Evolutionary conservation across 2,797 vertebrate species (phyloP).

Genomic region (Limnodromus scolopaceus): DNA sequence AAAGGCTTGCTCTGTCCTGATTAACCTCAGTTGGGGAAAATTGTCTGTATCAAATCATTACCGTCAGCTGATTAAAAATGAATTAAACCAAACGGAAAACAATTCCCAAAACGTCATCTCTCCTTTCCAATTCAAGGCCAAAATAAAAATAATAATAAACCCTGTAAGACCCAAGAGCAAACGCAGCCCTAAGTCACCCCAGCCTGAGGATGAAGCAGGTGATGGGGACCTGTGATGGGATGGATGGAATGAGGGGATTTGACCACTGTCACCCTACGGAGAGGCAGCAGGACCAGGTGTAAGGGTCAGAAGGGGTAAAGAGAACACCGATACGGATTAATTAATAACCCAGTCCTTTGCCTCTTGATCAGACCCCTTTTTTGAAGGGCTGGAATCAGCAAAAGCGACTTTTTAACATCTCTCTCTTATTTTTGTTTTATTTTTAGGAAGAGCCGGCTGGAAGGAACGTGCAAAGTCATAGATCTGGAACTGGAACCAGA

Average conservation of each 20-base stretch:
- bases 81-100: conserved; percentile 73
- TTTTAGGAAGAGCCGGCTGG: neutral
- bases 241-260: neutral
- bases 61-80: conserved; percentile 77
- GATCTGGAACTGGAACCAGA: accelerated
- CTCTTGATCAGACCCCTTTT: neutral
- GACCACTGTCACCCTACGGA: accelerated
- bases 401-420: neutral
- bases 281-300: neutral
- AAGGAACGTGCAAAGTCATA: neutral
- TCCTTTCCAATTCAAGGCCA: neutral
- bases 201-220: neutral
- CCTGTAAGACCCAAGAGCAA: neutral
- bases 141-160: neutral
- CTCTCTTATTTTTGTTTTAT: neutral
- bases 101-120: conserved; percentile 47
- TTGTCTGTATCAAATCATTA: conserved; percentile 77
- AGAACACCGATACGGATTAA: neutral
- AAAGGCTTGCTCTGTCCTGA: conserved; percentile 71
- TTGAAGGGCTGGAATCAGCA: neutral
- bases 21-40: conserved; percentile 74
- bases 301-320: neutral
- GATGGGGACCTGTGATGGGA: neutral
- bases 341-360: accelerated
- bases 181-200: neutral